These are phyloP conservation scores for Conus ventricosus DNA, from an alignment of 1,140 invertebrate genomes.

Conservation along the genomic window DNA sequence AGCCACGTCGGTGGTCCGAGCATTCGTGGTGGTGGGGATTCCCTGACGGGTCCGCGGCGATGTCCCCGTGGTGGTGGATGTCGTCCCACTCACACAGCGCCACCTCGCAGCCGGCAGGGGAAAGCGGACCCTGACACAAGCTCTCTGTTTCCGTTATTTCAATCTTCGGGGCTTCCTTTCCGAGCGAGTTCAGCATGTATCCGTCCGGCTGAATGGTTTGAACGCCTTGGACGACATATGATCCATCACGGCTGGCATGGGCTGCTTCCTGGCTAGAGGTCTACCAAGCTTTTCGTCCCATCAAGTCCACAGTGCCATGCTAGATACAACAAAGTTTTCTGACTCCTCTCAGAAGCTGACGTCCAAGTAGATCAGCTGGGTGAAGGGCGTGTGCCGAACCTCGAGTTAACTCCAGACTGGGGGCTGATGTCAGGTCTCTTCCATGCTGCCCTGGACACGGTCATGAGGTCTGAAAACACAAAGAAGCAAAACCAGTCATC, in stretches of 20 bases:
- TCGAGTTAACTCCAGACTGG: too few species aligned
- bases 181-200: background rate
- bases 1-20: background rate
- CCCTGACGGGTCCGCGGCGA: background rate
- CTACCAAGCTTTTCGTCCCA: too few species aligned
- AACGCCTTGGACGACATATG: background rate
- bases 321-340: too few species aligned
- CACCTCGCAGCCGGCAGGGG: background rate
- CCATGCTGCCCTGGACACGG: too few species aligned
- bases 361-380: too few species aligned
- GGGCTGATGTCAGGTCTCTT: too few species aligned
- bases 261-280: too few species aligned
- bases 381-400: too few species aligned
- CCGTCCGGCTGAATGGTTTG: background rate
- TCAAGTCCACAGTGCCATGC: too few species aligned
- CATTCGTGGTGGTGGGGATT: background rate
- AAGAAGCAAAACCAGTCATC: background rate
- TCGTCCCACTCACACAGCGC: background rate
- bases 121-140: background rate
- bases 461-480: too few species aligned
- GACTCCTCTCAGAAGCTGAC: too few species aligned
- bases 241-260: background rate
- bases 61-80: background rate
- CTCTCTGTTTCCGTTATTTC: background rate
- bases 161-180: conserved; percentile 3